Evolutionary conservation across 2,797 vertebrate genomes (phyloP), one percentile per base, ranked within the genome.

Genomic region (Carapus acus): DNA sequence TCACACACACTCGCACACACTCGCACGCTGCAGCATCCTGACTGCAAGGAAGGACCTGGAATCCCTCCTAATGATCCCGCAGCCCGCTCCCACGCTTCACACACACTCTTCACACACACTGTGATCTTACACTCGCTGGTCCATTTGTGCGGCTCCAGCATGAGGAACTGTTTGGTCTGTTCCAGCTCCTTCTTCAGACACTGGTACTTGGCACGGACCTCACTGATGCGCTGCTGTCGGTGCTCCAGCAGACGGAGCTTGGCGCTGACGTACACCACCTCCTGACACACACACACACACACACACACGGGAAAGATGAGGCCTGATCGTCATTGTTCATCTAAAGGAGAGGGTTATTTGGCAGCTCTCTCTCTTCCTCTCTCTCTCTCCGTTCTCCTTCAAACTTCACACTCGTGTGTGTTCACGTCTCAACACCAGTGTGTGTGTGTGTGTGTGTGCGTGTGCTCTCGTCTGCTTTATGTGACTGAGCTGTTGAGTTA

Each of bases 81-180:
- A 13, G 31, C 31, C 3, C 3, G 6, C 31, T 33, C 6, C 3
- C n/a, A n/a, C 29, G 22, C 14, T 40, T 18, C 14, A 33, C 29
- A 31, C 27, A 31, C 17, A 47, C 29, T 33, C 44, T 14, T 37
- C 23, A 20, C 20, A 14, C 22, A 18, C 16, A 34, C 18, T 15
- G 21, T 16, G n/a, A 42, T 68, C 82, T 94, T 88, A 98, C 96
- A 98, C 86, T 98, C 96, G 3, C 86, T 85, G 68, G 92, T 93
- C 96, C 96, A 98, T 59, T 93, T 96, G 74, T 91, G 91, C 14
- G 95, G 94, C 69, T 96, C 94, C 80, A 98, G 82, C 96, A 98
- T 98, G 76, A 98, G 83, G 64, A 94, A 86, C 77, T 96, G 95
- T 56, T 98, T 98, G 73, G 96, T 98, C 57, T 88, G 88, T 68